phyloP scores from a whole-genome alignment of 2,797 vertebrate genomes.

The Gymnothorax javanicus region DNA sequence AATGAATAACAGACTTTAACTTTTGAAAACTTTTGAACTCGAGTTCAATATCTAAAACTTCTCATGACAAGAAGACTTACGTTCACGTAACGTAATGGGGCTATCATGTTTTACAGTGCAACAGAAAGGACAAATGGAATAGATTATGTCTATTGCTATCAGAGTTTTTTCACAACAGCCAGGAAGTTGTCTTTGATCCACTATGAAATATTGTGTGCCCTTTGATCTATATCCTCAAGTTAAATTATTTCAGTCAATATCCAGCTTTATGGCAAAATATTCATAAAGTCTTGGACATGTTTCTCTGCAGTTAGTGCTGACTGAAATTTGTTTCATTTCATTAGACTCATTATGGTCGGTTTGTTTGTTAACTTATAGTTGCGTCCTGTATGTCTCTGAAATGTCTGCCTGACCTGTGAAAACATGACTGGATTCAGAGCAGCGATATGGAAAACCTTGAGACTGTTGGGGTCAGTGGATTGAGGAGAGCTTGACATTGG shows the following conservation, averaged over 20 bases:
- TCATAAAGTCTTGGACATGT: neutral
- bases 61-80: too few species aligned
- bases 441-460: neutral
- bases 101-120: neutral
- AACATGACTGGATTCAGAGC: neutral
- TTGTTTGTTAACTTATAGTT: neutral
- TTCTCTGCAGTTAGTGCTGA: neutral
- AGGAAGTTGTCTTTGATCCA: neutral
- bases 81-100: too few species aligned
- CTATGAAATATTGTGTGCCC: neutral
- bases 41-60: too few species aligned
- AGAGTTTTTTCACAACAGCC: neutral
- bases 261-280: neutral
- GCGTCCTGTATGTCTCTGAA: neutral
- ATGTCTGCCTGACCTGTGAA: neutral
- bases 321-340: neutral
- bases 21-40: too few species aligned
- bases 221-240: neutral
- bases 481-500: too few species aligned
- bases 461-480: neutral
- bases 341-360: neutral
- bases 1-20: too few species aligned
- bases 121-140: neutral
- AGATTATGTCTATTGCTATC: neutral
- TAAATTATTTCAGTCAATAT: neutral